Evolutionary conservation across 1,140 invertebrate species (phyloP).

Genomic region (Polypedilum pembai): DNA sequence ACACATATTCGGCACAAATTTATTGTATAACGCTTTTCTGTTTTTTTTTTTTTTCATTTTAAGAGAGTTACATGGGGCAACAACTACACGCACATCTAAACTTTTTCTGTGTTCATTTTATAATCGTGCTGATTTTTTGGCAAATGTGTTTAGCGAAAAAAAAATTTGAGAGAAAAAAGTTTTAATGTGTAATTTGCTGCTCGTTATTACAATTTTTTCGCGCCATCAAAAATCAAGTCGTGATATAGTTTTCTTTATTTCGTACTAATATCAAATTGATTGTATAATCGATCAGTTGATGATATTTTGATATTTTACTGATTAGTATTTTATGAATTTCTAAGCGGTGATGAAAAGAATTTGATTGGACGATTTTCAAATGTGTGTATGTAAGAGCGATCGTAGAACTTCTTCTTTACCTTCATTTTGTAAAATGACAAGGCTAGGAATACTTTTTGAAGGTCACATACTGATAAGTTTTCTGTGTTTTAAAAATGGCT

Average conservation of each 20-base stretch:
- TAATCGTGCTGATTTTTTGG: constrained; percentile 11
- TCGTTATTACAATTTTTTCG: constrained; percentile 18
- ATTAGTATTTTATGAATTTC: neutral
- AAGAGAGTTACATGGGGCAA: neutral
- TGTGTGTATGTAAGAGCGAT: no score
- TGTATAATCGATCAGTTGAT: constrained; percentile 1
- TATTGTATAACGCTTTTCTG: neutral
- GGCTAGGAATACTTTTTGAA: no score
- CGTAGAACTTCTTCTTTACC: no score
- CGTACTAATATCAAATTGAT: neutral
- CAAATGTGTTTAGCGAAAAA: constrained; percentile 1
- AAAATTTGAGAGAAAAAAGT: neutral
- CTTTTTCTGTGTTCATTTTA: neutral
- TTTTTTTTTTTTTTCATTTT: no score
- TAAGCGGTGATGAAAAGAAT: no score
- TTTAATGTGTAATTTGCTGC: neutral
- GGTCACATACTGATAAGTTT: no score
- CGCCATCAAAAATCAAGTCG: neutral
- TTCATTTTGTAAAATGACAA: no score
- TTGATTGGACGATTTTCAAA: no score
- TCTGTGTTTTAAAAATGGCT: no score
- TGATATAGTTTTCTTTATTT: neutral
- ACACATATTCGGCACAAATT: constrained; percentile 5
- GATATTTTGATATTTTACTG: constrained; percentile 9
- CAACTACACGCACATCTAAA: constrained; percentile 16